Evolutionary conservation across 2,797 vertebrate species (phyloP).

Genomic region (Aselliscus stoliczkanus): DNA sequence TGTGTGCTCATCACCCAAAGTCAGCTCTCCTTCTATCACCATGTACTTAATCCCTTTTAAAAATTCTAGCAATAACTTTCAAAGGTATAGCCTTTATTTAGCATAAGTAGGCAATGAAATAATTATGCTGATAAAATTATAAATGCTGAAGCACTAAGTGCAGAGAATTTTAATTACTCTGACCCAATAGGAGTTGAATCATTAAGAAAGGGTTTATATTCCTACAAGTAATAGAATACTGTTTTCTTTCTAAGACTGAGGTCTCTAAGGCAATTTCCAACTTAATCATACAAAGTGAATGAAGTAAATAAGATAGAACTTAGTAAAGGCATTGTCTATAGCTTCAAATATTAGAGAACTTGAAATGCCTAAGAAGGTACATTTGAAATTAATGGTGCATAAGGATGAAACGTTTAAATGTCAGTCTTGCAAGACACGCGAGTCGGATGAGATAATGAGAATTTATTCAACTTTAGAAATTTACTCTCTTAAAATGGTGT

Average conservation of each 20-base stretch:
- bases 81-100: slow-evolving; percentile 38
- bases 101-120: slow-evolving; percentile 50
- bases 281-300: slow-evolving; percentile 63
- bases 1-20: no score
- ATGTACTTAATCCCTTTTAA: no score
- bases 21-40: no score
- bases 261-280: slow-evolving; percentile 62
- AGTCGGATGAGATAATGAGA: slow-evolving; percentile 39
- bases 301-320: slow-evolving; percentile 61
- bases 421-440: slow-evolving; percentile 45
- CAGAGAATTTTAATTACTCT: slow-evolving; percentile 59
- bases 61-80: neutral
- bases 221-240: slow-evolving; percentile 69
- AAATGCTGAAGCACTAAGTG: slow-evolving; percentile 40
- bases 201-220: slow-evolving; percentile 59
- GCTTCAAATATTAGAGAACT: slow-evolving; percentile 51
- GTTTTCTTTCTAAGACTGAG: slow-evolving; percentile 53
- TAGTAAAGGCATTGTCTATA: slow-evolving; percentile 49
- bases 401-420: slow-evolving; percentile 68
- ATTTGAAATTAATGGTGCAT: slow-evolving; percentile 70
- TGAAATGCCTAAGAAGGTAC: slow-evolving; percentile 46
- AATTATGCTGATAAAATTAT: slow-evolving; percentile 49
- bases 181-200: slow-evolving; percentile 48
- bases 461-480: slow-evolving; percentile 58
- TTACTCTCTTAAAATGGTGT: neutral